Conservation (phyloP, 2,888 invertebrate genomes). For the Pseudoips prasinana region DNA sequence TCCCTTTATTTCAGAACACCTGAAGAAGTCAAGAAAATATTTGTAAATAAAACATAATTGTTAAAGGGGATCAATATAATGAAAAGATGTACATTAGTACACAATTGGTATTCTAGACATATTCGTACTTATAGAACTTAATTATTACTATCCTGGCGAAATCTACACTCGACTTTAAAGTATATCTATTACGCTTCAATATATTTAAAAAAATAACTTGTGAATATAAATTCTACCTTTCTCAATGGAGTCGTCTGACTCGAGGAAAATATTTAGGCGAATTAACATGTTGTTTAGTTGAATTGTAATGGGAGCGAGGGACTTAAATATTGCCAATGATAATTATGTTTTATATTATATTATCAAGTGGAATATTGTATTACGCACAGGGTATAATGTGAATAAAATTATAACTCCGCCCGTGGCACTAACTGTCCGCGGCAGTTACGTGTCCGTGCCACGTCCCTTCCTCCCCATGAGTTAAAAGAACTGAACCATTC, state of each 20-base stretch:
- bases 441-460: slow-evolving; percentile 60
- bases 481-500: slow-evolving; percentile 74
- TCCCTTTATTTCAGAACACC: slow-evolving; percentile 56
- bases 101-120: slow-evolving; percentile 78
- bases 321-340: slow-evolving; percentile 70
- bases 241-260: slow-evolving; percentile 39
- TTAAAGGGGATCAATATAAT: slow-evolving; percentile 80
- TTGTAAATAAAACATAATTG: slow-evolving; percentile 78
- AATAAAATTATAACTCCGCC: slow-evolving; percentile 57
- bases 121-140: slow-evolving; percentile 72
- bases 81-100: slow-evolving; percentile 76
- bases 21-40: slow-evolving; percentile 53
- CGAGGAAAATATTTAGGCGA: slow-evolving; percentile 52
- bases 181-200: slow-evolving; percentile 58
- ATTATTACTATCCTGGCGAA: slow-evolving; percentile 67
- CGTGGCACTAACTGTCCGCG: slow-evolving; percentile 39
- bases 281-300: slow-evolving; percentile 62
- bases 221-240: slow-evolving; percentile 50
- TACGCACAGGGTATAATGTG: slow-evolving; percentile 78
- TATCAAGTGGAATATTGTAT: slow-evolving; percentile 66
- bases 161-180: slow-evolving; percentile 55
- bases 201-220: slow-evolving; percentile 43
- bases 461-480: slow-evolving; percentile 73
- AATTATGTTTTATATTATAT: slow-evolving; percentile 64
- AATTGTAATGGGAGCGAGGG: slow-evolving; percentile 73